These are phyloP conservation scores for Oncorhynchus tshawytscha DNA, from an alignment of 2,113 vertebrate species.

Conservation along the genomic window DNA sequence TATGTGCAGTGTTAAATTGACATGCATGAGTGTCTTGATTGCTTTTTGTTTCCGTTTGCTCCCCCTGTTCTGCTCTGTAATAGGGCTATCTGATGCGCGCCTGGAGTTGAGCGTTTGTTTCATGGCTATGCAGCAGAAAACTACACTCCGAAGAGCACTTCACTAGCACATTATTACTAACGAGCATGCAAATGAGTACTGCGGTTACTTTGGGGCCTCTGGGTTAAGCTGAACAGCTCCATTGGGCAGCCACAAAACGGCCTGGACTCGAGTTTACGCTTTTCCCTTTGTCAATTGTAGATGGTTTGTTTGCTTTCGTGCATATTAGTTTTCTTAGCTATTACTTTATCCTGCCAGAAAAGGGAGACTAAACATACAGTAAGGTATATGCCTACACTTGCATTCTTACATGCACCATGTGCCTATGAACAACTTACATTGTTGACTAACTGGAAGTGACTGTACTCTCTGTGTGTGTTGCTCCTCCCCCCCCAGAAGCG, in stretches of 20 bases:
- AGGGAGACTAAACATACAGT: not conserved
- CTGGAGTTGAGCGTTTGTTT: conserved; percentile 64
- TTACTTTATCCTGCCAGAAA: conserved; percentile 25
- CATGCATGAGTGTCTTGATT: conserved; percentile 70
- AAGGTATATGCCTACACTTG: not conserved
- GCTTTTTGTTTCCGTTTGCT: conserved; percentile 64
- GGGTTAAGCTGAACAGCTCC: conserved; percentile 62
- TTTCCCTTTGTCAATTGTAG: conserved; percentile 57
- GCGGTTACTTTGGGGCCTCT: conserved; percentile 63
- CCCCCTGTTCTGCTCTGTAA: conserved; percentile 57
- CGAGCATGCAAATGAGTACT: conserved; percentile 73
- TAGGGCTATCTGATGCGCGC: conserved; percentile 42
- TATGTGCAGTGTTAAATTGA: conserved; percentile 52
- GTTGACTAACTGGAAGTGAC: not conserved
- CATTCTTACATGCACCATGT: not conserved
- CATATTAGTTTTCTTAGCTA: conserved; percentile 41
- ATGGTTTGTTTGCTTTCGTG: conserved; percentile 54
- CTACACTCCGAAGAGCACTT: conserved; percentile 75
- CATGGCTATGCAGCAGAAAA: conserved; percentile 72
- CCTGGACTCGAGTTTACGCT: conserved; percentile 52
- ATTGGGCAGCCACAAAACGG: conserved; percentile 58
- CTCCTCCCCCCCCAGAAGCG: conserved; percentile 75
- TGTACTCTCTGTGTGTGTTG: not conserved
- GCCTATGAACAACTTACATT: not conserved
- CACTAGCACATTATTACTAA: conserved; percentile 74